Evolutionary conservation across 1,140 invertebrate genomes (phyloP).

Genomic region (Leptinotarsa defecta): DNA sequence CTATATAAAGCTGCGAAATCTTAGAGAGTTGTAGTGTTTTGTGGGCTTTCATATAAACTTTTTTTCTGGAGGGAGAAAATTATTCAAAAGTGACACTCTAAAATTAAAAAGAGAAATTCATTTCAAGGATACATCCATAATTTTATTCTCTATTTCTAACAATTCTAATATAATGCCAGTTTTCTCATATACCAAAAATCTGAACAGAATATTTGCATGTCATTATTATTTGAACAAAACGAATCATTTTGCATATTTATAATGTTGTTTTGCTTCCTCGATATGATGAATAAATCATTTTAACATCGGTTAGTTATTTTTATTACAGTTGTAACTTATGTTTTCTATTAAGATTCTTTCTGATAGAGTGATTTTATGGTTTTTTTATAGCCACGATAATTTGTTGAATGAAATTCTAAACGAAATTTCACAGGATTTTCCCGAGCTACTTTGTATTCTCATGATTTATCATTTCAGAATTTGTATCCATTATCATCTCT

Average conservation of each 20-base stretch:
- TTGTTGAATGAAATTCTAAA: slow-evolving; percentile 29
- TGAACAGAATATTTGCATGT: not conserved
- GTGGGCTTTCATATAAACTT: no score
- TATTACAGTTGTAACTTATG: slow-evolving; percentile 34
- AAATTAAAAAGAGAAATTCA: no score
- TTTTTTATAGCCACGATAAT: slow-evolving; percentile 37
- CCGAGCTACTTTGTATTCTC: not conserved
- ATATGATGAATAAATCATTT: slow-evolving; percentile 31
- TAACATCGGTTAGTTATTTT: slow-evolving; percentile 26
- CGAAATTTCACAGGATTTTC: not conserved
- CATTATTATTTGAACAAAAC: not conserved
- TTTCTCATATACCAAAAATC: no score
- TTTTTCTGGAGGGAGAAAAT: no score
- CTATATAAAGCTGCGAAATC: no score
- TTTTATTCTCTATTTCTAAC: no score
- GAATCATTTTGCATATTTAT: not conserved
- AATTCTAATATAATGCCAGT: no score
- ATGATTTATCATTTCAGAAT: not conserved
- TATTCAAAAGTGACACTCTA: no score
- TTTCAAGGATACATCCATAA: no score
- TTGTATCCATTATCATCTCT: no score
- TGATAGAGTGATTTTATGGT: slow-evolving; percentile 27
- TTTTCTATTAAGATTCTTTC: slow-evolving; percentile 41
- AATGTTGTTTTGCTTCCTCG: not conserved
- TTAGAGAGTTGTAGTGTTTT: no score